Evolutionary conservation across 2,888 invertebrate genomes (phyloP), one percentile per base, ranked within the genome.

Genomic region (Hydropsyche betteni): DNA sequence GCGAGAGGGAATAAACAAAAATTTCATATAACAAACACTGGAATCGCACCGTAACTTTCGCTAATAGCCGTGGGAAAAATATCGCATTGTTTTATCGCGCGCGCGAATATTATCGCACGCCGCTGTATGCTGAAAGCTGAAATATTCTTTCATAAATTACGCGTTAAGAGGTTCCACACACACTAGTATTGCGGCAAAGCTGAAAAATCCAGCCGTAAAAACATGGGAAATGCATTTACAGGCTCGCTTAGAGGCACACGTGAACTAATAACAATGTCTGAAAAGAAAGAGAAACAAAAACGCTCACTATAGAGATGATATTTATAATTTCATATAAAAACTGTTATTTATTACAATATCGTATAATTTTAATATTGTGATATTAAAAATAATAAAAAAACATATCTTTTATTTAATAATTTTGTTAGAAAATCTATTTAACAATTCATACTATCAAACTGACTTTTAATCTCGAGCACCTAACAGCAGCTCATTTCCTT

Each of bases 141-240:
- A 73, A 73, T 73, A 73, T 64, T 73, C 73, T 50, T 73, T 53
- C 36, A 51, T 73, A 64, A 64, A 61, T 73, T 73, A 51, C 64
- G 12, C 10, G 64, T 10, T n/a, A 73, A 52, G 64, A 73, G 36
- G 50, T 10, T 33, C 5, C 44, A 73, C 73, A 50, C 68, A 64
- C 52, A 50, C 52, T 50, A 44, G 52, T 7, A 34, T 44, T 73
- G 50, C 7, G 73, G 64, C 64, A 73, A 73, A 73, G 73, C 73
- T 73, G 74, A 75, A 75, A 44, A 75, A 75, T 75, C 75, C 55
- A 58, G 34, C 69, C 75, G 52, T 69, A 75, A 69, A 70, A 75
- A 75, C 75, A 75, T 44, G 75, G 52, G 34, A 75, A 75, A 69
- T 75, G 75, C 75, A 75, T 75, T 75, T 75, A 69, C 75, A 61